Evolutionary conservation across 1,140 invertebrate species (phyloP), one percentile per base, ranked within the genome.

Genomic region (Antheraea mylitta): DNA sequence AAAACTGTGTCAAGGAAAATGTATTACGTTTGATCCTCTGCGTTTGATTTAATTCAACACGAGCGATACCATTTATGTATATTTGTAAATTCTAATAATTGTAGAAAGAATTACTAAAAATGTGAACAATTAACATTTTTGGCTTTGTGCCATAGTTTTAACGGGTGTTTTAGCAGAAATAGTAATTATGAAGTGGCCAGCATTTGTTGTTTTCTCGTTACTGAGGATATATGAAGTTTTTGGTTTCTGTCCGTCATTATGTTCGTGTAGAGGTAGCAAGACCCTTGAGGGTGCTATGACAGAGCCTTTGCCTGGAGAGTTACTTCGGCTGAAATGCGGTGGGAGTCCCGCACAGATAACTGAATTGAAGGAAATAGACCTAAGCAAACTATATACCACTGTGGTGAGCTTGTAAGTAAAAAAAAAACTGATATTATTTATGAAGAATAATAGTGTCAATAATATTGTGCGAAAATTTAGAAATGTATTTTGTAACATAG

Each of bases 301-400:
- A 58, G 90, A 89, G 64, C 76, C 77, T 36, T 68, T 77, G 61
- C 79, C 85, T 6, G 86, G 80, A 0, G 89, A 91, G 64, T 81
- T 84, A 36, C 72, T 91, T 60, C 85, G 80, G 69, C 72, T 92
- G 19, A 89, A 86, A 71, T 92, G 91, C 70, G 89, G 91, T 7
- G 87, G 87, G 0, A 83, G 70, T 53, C 82, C 87, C 0, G 77
- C 81, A 42, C 87, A 86, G 62, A 87, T 92, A 9, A 90, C 89
- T 3, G 91, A 92, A 70, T 78, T 92, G 1, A 92, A 91, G 68
- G 91, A 92, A 77, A 85, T 92, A 67, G 87, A 92, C 69, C 71
- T 92, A 18, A 90, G 82, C 60, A 89, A 90, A 74, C 69, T 92
- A 19, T 85, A 74, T 73, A 81, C 74, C 7, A 78, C 83, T 74